Evolutionary conservation across 2,797 vertebrate species (phyloP).

Genomic region (Ispidina picta): DNA sequence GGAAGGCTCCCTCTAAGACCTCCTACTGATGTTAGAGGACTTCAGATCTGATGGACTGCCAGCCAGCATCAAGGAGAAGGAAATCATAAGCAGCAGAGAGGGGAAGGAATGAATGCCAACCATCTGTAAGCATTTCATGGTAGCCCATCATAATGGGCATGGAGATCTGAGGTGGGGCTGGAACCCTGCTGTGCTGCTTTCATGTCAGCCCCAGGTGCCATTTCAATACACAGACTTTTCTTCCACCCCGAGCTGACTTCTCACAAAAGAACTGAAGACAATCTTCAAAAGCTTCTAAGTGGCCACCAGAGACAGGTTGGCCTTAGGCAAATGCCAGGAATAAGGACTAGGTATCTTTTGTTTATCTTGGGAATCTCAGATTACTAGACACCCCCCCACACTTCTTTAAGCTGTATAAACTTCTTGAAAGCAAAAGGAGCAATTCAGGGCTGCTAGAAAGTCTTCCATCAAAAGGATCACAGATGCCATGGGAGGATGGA

Average conservation of each 20-base stretch:
- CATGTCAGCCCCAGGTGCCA: constrained; percentile 8
- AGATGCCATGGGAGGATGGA: background rate
- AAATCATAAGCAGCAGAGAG: background rate
- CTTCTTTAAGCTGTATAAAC: background rate
- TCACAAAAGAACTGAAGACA: background rate
- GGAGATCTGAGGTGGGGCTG: background rate
- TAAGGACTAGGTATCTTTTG: background rate
- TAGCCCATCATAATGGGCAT: background rate
- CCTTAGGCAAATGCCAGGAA: constrained; percentile 29
- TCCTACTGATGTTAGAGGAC: background rate
- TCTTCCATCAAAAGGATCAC: background rate
- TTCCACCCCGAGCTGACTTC: background rate
- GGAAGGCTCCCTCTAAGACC: background rate
- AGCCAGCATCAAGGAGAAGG: background rate
- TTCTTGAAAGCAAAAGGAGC: background rate
- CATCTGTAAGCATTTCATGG: background rate
- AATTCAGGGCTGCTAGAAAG: background rate
- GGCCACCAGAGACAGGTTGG: background rate
- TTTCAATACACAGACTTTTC: background rate
- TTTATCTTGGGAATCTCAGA: background rate
- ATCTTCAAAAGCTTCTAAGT: background rate
- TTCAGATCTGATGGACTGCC: background rate
- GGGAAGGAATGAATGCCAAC: background rate
- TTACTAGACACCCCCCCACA: background rate
- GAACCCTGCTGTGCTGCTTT: background rate